Evolutionary conservation across 2,888 invertebrate species (phyloP).

Genomic region (Galerucella pusilla): DNA sequence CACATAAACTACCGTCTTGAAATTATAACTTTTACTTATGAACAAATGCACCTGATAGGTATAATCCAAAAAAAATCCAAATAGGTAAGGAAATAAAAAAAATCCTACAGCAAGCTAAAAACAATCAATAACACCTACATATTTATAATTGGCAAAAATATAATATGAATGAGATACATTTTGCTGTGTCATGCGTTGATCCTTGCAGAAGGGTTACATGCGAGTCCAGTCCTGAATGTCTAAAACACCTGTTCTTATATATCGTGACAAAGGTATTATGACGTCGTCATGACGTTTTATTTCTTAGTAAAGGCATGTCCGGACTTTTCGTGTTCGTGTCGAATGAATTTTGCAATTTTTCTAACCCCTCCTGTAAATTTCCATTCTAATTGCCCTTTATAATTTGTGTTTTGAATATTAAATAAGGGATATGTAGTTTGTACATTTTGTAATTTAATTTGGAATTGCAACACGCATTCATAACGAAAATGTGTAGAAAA

Average conservation of each 20-base stretch:
- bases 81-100: too few species aligned
- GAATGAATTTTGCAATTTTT: slow-evolving; percentile 20
- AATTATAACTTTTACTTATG: too few species aligned
- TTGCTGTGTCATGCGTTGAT: neutral
- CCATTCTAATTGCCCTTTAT: slow-evolving; percentile 14
- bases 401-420: slow-evolving; percentile 18
- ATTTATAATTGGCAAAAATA: too few species aligned
- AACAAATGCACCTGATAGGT: too few species aligned
- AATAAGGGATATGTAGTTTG: slow-evolving; percentile 7
- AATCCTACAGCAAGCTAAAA: too few species aligned
- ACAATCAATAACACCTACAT: too few species aligned
- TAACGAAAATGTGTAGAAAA: neutral
- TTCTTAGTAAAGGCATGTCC: slow-evolving; percentile 27
- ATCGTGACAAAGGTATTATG: slow-evolving; percentile 31
- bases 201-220: neutral
- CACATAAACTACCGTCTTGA: too few species aligned
- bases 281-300: slow-evolving; percentile 26
- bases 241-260: slow-evolving; percentile 26
- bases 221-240: slow-evolving; percentile 1
- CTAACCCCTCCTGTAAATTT: slow-evolving; percentile 5
- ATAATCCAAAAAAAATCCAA: too few species aligned
- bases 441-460: slow-evolving; percentile 9
- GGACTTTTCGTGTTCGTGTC: slow-evolving; percentile 28
- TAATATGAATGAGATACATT: neutral
- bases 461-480: neutral